Percentiles rank a stretch among this genome's conserved stretches.
phyloP scores from a whole-genome alignment of 2,797 vertebrate species.

The Trichosurus vulpecula region DNA sequence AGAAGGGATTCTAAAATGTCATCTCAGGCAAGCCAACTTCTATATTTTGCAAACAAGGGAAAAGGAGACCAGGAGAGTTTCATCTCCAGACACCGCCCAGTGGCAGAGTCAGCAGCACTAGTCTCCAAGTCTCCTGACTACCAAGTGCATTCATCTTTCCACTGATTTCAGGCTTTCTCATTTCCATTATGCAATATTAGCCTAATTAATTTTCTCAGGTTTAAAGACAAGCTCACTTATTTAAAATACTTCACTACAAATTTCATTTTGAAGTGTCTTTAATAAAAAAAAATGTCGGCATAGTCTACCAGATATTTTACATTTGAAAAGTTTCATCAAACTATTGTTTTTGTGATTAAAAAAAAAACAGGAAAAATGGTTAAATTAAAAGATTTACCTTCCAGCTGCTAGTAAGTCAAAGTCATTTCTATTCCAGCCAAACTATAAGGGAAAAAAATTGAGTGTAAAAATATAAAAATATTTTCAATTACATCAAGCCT shows the following conservation, averaged over 20 bases:
- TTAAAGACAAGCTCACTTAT: neutral
- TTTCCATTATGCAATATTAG: neutral
- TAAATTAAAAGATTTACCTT: slow-evolving; percentile 85
- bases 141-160: neutral
- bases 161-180: neutral
- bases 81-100: neutral
- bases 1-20: neutral
- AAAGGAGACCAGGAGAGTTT: neutral
- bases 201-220: neutral
- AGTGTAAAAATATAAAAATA: slow-evolving; percentile 5
- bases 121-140: neutral
- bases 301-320: neutral
- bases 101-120: neutral
- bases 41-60: neutral
- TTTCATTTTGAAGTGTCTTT: neutral
- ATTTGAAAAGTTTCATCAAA: neutral
- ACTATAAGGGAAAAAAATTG: slow-evolving; percentile 83
- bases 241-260: neutral
- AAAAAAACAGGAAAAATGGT: slow-evolving; percentile 9
- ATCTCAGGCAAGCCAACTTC: neutral
- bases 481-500: slow-evolving; percentile 6
- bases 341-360: slow-evolving; percentile 18
- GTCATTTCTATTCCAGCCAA: slow-evolving; percentile 89
- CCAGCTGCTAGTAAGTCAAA: slow-evolving; percentile 91
- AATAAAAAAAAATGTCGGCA: neutral